Conservation (phyloP, 2,113 vertebrate species). For the Rattus norvegicus region DNA sequence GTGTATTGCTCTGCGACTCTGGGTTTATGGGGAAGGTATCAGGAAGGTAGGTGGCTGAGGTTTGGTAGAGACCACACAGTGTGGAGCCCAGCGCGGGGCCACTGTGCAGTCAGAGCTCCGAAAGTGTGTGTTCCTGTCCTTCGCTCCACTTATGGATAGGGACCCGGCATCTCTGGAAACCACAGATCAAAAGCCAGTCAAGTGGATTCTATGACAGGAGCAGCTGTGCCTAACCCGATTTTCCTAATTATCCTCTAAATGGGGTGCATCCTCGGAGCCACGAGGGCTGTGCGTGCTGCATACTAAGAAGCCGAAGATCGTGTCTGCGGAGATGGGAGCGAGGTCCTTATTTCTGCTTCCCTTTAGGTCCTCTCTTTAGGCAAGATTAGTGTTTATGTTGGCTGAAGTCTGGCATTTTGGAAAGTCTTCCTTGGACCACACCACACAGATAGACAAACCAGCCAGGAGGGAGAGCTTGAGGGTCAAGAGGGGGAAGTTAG, state of each 20-base stretch:
- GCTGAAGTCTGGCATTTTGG: neutral
- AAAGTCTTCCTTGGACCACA: neutral
- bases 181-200: neutral
- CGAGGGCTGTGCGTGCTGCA: rapidly evolving
- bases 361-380: neutral
- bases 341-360: neutral
- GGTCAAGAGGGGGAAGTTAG: too few relatives aligned
- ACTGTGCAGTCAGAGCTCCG: rapidly evolving
- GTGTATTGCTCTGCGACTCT: neutral
- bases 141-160: rapidly evolving
- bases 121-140: neutral
- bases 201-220: neutral
- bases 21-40: rapidly evolving
- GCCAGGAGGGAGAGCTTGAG: neutral
- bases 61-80: neutral
- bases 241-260: neutral
- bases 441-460: neutral
- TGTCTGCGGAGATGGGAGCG: neutral
- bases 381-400: neutral
- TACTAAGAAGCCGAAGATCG: neutral
- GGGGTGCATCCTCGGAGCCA: rapidly evolving
- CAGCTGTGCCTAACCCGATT: neutral
- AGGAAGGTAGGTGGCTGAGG: neutral
- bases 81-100: rapidly evolving
- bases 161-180: neutral